Conservation (phyloP, 2,797 vertebrate species). For the Gastrophryne carolinensis region DNA sequence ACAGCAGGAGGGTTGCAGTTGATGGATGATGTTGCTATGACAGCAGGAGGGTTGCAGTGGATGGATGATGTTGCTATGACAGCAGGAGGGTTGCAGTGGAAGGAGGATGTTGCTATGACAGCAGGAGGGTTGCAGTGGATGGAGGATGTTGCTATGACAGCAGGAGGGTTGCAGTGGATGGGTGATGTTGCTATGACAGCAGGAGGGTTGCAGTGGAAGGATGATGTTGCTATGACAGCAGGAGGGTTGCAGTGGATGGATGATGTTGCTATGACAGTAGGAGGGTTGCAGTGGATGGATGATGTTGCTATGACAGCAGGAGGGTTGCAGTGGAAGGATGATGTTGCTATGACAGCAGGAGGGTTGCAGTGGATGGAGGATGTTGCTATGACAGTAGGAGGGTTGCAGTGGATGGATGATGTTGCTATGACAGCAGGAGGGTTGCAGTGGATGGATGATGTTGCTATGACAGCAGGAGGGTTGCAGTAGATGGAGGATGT, state of each 20-base stretch:
- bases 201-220: too few relatives aligned
- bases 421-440: not conserved
- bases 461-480: not conserved
- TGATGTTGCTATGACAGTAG: not conserved
- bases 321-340: not conserved
- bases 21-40: not conserved
- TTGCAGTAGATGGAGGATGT: not conserved
- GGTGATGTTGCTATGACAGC: too few relatives aligned
- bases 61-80: too few relatives aligned
- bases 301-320: not conserved
- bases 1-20: not conserved
- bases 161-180: too few relatives aligned
- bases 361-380: constrained; percentile 62
- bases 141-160: not conserved
- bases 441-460: too few relatives aligned
- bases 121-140: not conserved
- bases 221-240: constrained; percentile 49
- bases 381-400: not conserved
- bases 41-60: not conserved
- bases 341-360: not conserved
- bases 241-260: not conserved
- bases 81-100: too few relatives aligned
- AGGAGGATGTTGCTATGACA: constrained; percentile 64
- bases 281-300: too few relatives aligned
- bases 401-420: not conserved